phyloP scores from a whole-genome alignment of 2,888 invertebrate genomes.

The Drosophila meridionalis region DNA sequence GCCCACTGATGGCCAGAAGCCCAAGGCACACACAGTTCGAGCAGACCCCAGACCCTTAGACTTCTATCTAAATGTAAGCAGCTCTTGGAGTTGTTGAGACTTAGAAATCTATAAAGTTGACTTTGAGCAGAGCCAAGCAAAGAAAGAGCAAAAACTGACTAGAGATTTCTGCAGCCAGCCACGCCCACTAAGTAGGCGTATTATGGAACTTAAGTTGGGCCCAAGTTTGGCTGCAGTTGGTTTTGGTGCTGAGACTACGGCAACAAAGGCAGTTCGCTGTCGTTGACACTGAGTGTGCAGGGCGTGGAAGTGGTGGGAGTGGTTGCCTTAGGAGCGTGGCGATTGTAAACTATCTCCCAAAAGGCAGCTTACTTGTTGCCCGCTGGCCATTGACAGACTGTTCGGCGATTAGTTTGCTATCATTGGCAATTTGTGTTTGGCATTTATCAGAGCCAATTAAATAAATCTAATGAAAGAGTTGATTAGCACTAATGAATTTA shows the following conservation, averaged over 20 bases:
- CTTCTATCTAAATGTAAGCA: constrained; percentile 28
- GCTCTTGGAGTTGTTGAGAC: constrained; percentile 32
- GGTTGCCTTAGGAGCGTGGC: too few relatives aligned
- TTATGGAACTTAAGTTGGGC: constrained; percentile 24
- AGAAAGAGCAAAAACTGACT: constrained; percentile 8
- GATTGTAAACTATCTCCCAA: constrained; percentile 13
- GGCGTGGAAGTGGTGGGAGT: too few relatives aligned
- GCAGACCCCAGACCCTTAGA: not conserved
- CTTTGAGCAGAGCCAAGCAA: constrained; percentile 27
- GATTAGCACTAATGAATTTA: constrained; percentile 33
- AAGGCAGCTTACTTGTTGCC: constrained; percentile 55
- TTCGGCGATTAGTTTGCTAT: constrained; percentile 69
- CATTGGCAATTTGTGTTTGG: constrained; percentile 64
- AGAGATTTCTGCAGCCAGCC: not conserved
- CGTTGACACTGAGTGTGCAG: constrained; percentile 52
- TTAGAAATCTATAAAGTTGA: constrained; percentile 72
- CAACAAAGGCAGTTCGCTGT: constrained; percentile 50
- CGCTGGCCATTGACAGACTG: constrained; percentile 31
- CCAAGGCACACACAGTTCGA: constrained; percentile 12
- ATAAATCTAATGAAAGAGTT: constrained; percentile 58
- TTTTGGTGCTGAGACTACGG: constrained; percentile 9
- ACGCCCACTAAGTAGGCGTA: constrained; percentile 40
- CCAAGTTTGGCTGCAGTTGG: constrained; percentile 24
- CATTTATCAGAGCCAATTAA: constrained; percentile 43
- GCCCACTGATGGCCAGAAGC: constrained; percentile 24